A percentile compares a stretch with the other conserved stretches of the same genome.
Evolutionary conservation across 2,797 vertebrate genomes (phyloP).

Genomic region (Caiman crocodilus): DNA sequence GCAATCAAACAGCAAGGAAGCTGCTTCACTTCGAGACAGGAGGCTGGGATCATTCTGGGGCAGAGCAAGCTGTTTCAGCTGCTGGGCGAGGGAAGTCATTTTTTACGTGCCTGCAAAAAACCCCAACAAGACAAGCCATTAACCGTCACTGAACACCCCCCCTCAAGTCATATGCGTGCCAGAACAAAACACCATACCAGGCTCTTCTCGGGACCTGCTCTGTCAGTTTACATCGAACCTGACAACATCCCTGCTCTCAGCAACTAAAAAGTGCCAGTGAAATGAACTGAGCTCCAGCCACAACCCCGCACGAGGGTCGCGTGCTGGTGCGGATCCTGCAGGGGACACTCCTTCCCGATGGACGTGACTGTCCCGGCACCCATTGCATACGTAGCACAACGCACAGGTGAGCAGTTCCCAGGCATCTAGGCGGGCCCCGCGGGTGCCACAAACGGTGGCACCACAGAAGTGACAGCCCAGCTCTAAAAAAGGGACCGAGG

Average conservation of each 20-base stretch:
- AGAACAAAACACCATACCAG: background rate
- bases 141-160: too few species aligned
- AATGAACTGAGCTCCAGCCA: background rate
- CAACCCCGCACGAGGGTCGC: too few species aligned
- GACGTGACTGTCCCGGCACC: too few species aligned
- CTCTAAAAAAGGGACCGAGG: too few species aligned
- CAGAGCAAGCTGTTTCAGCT: slow-evolving; percentile 91
- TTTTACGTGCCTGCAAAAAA: background rate
- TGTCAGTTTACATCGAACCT: too few species aligned
- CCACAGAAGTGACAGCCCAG: too few species aligned
- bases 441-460: too few species aligned
- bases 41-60: slow-evolving; percentile 90
- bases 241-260: background rate
- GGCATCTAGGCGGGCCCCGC: too few species aligned
- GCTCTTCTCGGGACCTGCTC: background rate
- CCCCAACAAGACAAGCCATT: background rate
- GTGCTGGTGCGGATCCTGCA: too few species aligned
- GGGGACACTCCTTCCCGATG: too few species aligned
- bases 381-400: too few species aligned
- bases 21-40: slow-evolving; percentile 81
- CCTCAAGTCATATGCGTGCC: background rate
- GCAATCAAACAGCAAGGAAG: slow-evolving; percentile 91
- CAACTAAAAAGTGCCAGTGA: background rate
- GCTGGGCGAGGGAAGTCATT: slow-evolving; percentile 95
- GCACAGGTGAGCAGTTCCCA: too few species aligned